Percentiles rank a stretch among this genome's conserved stretches.
Conservation (phyloP, 2,888 invertebrate species). For the Drosophila incognita region DNA sequence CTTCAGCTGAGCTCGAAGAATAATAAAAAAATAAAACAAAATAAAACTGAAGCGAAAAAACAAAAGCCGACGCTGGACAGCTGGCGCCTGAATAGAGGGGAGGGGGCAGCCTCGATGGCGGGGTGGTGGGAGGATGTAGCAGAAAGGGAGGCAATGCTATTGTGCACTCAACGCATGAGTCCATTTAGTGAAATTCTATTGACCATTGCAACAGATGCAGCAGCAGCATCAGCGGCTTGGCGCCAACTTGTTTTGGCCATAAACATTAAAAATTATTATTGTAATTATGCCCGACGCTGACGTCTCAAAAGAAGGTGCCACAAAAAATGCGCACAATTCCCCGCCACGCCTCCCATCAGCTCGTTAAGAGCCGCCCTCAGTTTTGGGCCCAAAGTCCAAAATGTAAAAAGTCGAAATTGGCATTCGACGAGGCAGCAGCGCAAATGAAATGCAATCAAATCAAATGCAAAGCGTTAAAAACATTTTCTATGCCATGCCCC, state of each 20-base stretch:
- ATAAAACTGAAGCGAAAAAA: slow-evolving; percentile 10
- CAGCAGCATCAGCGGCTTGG: slow-evolving; percentile 27
- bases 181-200: slow-evolving; percentile 46
- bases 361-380: slow-evolving; percentile 1
- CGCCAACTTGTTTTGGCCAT: slow-evolving; percentile 61
- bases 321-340: background rate
- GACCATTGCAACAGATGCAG: slow-evolving; percentile 34
- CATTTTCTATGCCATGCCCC: slow-evolving; percentile 73
- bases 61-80: slow-evolving; percentile 49
- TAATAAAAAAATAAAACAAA: slow-evolving; percentile 21
- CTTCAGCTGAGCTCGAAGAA: slow-evolving; percentile 19
- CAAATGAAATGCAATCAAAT: slow-evolving; percentile 44
- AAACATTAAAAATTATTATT: slow-evolving; percentile 70
- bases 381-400: slow-evolving; percentile 71
- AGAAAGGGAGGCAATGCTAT: background rate
- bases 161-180: slow-evolving; percentile 31
- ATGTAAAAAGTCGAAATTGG: slow-evolving; percentile 53
- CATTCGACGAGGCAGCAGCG: slow-evolving; percentile 56
- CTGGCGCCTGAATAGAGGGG: background rate
- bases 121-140: background rate
- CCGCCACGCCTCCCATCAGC: slow-evolving; percentile 1
- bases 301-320: slow-evolving; percentile 28
- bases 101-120: background rate
- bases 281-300: slow-evolving; percentile 54
- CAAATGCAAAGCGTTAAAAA: slow-evolving; percentile 47